Percentiles rank a stretch among this genome's conserved stretches.
Evolutionary conservation across 2,113 vertebrate genomes (phyloP).

Genomic region (Prionailurus bengalensis): DNA sequence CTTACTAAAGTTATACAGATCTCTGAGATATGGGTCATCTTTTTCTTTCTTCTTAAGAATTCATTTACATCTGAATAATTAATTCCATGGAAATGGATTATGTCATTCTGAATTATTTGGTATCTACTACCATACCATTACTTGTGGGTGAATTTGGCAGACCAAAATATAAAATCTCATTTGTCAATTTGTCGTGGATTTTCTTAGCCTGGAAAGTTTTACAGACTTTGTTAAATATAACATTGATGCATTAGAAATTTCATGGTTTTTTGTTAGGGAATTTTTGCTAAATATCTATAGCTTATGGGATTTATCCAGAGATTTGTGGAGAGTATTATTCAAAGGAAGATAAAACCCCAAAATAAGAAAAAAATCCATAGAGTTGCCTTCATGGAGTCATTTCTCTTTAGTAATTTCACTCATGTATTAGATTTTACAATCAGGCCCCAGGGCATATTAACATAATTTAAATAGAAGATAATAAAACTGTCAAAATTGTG

Average conservation of each 20-base stretch:
- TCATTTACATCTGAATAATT: slow-evolving; percentile 50
- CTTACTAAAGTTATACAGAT: slow-evolving; percentile 21
- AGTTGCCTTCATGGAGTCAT: not conserved
- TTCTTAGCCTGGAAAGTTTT: slow-evolving; percentile 41
- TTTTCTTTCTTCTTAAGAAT: slow-evolving; percentile 43
- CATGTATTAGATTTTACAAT: slow-evolving; percentile 53
- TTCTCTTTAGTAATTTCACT: slow-evolving; percentile 36
- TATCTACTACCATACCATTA: slow-evolving; percentile 44
- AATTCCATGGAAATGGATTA: slow-evolving; percentile 11
- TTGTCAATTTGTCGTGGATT: slow-evolving; percentile 66
- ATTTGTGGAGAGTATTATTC: slow-evolving; percentile 39
- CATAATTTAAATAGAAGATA: slow-evolving; percentile 62
- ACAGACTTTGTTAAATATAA: slow-evolving; percentile 46
- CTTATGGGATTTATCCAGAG: slow-evolving; percentile 30
- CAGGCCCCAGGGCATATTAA: not conserved
- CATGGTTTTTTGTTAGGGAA: not conserved
- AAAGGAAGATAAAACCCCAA: slow-evolving; percentile 41
- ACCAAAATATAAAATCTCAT: slow-evolving; percentile 63
- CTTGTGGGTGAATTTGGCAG: slow-evolving; percentile 42
- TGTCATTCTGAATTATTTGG: slow-evolving; percentile 66
- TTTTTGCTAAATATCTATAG: slow-evolving; percentile 51
- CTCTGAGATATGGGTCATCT: not conserved
- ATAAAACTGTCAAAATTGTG: not conserved
- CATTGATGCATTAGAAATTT: slow-evolving; percentile 41
- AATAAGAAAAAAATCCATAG: not conserved